Evolutionary conservation across 1,140 invertebrate species (phyloP).

Genomic region (Sinonovacula constricta): DNA sequence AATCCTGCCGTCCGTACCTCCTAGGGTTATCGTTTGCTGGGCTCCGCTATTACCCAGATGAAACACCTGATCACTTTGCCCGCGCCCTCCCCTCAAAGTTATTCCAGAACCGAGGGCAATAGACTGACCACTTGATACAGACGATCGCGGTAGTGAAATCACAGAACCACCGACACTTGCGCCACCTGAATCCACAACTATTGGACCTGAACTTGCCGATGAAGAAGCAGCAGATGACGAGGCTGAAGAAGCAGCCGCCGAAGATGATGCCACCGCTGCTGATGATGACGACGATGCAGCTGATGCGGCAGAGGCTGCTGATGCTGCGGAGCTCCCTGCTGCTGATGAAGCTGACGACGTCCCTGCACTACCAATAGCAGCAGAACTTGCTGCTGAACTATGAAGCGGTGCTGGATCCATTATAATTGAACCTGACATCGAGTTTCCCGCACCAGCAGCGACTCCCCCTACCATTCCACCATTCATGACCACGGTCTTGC

Average conservation of each 20-base stretch:
- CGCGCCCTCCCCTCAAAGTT: not conserved
- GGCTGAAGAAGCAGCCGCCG: not conserved
- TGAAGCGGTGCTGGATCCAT: not conserved
- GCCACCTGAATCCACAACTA: not conserved
- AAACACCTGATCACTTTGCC: not conserved
- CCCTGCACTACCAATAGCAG: not conserved
- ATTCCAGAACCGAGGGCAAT: slow-evolving; percentile 10
- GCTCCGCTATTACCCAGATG: not conserved
- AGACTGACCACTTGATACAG: not conserved
- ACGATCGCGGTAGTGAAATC: not conserved
- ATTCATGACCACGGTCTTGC: slow-evolving; percentile 10
- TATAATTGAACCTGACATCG: not conserved
- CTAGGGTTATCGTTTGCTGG: slow-evolving; percentile 8
- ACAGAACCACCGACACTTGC: not conserved
- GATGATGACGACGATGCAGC: not conserved
- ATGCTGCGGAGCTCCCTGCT: not conserved
- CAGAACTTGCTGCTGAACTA: not conserved
- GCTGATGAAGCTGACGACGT: not conserved
- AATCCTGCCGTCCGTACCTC: not conserved
- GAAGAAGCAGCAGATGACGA: not conserved
- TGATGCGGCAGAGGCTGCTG: not conserved
- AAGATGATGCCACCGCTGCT: slow-evolving; percentile 7
- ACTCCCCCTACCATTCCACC: not conserved
- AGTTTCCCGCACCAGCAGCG: not conserved
- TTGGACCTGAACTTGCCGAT: not conserved